Conservation (phyloP, 2,888 invertebrate genomes). For the Volucella inflata region DNA sequence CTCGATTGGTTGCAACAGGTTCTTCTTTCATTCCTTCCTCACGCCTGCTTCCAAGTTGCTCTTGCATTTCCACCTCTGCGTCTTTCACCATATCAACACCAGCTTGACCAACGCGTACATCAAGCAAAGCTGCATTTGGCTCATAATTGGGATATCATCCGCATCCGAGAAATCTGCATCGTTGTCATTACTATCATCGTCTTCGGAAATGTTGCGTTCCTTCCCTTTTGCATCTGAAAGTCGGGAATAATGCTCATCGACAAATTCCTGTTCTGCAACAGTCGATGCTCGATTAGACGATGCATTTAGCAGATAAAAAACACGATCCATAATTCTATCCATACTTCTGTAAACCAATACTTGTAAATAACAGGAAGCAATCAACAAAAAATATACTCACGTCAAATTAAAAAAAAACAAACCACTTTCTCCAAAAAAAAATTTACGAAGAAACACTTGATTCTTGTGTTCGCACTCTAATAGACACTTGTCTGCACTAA, state of each 20-base stretch:
- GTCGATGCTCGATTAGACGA: slow-evolving; percentile 10
- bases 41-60: background rate
- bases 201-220: too few relatives aligned
- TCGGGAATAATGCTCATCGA: slow-evolving; percentile 6
- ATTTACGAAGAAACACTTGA: too few relatives aligned
- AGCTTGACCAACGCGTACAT: slow-evolving; percentile 2
- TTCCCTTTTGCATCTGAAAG: background rate
- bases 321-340: background rate
- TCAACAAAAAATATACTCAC: too few relatives aligned
- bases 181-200: too few relatives aligned
- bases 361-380: too few relatives aligned
- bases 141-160: too few relatives aligned
- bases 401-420: too few relatives aligned
- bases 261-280: slow-evolving; percentile 5
- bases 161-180: background rate
- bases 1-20: background rate
- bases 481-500: too few relatives aligned
- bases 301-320: slow-evolving; percentile 24
- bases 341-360: too few relatives aligned
- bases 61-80: slow-evolving; percentile 2
- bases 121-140: slow-evolving; percentile 8
- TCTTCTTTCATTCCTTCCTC: background rate
- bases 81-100: slow-evolving; percentile 18
- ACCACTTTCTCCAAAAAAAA: too few relatives aligned
- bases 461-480: too few relatives aligned